phyloP scores from a whole-genome alignment of 2,797 vertebrate genomes.

The Pseudochirops corinnae region DNA sequence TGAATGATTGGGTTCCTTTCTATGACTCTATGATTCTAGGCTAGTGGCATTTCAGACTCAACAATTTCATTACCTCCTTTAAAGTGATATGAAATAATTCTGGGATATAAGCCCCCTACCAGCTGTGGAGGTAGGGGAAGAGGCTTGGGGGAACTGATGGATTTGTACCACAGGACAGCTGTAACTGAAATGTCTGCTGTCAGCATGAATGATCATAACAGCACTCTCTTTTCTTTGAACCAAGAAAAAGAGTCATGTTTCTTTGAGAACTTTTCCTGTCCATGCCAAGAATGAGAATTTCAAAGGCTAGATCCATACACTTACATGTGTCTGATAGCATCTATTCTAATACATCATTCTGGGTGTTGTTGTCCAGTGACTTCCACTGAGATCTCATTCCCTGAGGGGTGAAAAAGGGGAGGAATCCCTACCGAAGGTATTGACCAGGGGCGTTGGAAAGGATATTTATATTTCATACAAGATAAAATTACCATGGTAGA shows the following conservation, averaged over 20 bases:
- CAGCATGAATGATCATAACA: conserved; percentile 23
- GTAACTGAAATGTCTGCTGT: conserved; percentile 35
- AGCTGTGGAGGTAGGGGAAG: background rate
- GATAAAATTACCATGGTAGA: background rate
- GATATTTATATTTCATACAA: conserved; percentile 10
- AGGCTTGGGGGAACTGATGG: conserved; percentile 19
- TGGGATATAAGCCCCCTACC: background rate
- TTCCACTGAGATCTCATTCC: conserved; percentile 60
- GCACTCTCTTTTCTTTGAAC: background rate
- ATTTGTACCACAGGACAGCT: conserved; percentile 39
- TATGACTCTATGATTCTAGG: background rate
- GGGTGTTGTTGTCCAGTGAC: conserved; percentile 55
- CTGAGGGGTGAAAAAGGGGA: background rate
- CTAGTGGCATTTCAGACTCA: background rate
- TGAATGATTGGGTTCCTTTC: background rate
- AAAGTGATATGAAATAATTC: background rate
- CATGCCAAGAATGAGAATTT: conserved; percentile 56
- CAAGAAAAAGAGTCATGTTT: conserved; percentile 1
- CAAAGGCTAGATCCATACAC: conserved; percentile 68
- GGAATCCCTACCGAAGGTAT: conserved; percentile 8
- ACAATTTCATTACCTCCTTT: no score
- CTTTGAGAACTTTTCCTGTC: conserved; percentile 54
- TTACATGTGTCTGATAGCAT: conserved; percentile 64
- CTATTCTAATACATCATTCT: conserved; percentile 32
- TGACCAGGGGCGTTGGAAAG: background rate